Conservation (phyloP, 53 echinoderm and acorn worm genomes). For the Luidia sarsii region DNA sequence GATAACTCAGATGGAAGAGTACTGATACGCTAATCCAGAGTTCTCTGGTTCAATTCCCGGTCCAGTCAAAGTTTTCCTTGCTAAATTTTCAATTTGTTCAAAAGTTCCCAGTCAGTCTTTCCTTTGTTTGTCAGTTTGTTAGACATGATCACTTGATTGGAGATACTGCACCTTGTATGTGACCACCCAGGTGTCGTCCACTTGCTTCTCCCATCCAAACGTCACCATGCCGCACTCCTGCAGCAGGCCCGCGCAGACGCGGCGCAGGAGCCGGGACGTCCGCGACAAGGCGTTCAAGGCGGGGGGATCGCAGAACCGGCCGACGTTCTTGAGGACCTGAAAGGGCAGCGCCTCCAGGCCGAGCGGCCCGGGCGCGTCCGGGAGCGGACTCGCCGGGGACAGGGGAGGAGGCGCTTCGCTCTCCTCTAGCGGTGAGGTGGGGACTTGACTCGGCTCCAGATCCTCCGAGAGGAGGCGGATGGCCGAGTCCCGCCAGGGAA, state of each 20-base stretch:
- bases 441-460: not conserved
- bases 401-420: not conserved
- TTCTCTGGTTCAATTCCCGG: no score
- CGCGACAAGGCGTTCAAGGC: slow-evolving; percentile 32
- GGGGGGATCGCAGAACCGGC: slow-evolving; percentile 36
- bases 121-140: no score
- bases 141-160: no score
- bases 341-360: slow-evolving; percentile 42
- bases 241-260: slow-evolving; percentile 46
- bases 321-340: slow-evolving; percentile 36
- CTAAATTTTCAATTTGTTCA: no score
- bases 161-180: slow-evolving; percentile 69
- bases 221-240: slow-evolving; percentile 60
- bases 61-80: no score
- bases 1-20: no score
- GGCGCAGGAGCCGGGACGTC: slow-evolving; percentile 55
- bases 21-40: no score
- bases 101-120: no score
- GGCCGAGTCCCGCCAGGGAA: slow-evolving; percentile 35
- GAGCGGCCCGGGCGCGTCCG: not conserved
- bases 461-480: slow-evolving; percentile 27
- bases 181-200: slow-evolving; percentile 58
- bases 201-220: slow-evolving; percentile 55
- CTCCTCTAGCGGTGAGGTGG: slow-evolving; percentile 18
- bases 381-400: slow-evolving; percentile 26